Evolutionary conservation across 1,140 invertebrate genomes (phyloP).

Genomic region (Geopemphigus sp.): DNA sequence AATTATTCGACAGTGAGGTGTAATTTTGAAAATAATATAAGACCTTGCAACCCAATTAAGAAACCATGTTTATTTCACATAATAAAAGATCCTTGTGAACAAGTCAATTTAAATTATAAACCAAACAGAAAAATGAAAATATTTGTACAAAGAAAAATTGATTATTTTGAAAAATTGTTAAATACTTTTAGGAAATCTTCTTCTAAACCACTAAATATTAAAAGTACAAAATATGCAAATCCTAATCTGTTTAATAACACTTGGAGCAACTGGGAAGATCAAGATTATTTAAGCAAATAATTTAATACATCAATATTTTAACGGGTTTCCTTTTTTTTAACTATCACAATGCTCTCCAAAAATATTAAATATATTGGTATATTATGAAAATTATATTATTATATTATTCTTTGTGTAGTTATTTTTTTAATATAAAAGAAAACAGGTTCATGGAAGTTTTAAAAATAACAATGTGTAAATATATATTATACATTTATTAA

Average conservation of each 20-base stretch:
- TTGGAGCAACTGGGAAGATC: slow-evolving; percentile 47
- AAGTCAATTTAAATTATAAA: slow-evolving; percentile 61
- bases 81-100: slow-evolving; percentile 73
- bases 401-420: too few species aligned
- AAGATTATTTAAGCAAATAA: background rate
- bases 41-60: slow-evolving; percentile 59
- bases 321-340: too few species aligned
- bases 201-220: background rate
- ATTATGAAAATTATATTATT: too few species aligned
- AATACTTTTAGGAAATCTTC: background rate
- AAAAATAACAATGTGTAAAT: too few species aligned
- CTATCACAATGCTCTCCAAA: too few species aligned
- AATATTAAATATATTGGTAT: too few species aligned
- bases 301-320: too few species aligned
- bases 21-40: slow-evolving; percentile 50
- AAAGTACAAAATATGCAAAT: slow-evolving; percentile 24
- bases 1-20: slow-evolving; percentile 1
- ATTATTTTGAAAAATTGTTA: slow-evolving; percentile 34
- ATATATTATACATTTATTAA: too few species aligned
- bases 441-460: too few species aligned
- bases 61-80: slow-evolving; percentile 74
- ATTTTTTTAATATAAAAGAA: too few species aligned
- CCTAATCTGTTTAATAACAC: slow-evolving; percentile 48
- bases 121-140: background rate
- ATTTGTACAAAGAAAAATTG: slow-evolving; percentile 27